These are phyloP conservation scores for Centropus bengalensis DNA, from an alignment of 2,113 vertebrate species.

Conservation along the genomic window DNA sequence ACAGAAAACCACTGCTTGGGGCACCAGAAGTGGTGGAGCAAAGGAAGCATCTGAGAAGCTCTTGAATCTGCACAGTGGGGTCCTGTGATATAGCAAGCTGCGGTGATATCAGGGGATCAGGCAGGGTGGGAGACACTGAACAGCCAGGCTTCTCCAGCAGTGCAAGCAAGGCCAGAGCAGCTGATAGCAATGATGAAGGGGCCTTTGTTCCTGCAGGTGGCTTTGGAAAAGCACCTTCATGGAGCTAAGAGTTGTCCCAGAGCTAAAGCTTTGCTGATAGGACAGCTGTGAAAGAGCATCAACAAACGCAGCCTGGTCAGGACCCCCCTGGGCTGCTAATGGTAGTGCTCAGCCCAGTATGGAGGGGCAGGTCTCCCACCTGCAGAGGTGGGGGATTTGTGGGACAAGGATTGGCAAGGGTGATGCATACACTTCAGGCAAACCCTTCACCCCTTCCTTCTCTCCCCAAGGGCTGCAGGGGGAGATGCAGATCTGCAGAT, in stretches of 20 bases:
- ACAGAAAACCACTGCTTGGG: neutral
- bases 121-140: neutral
- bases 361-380: neutral
- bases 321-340: neutral
- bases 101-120: neutral
- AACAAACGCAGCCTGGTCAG: neutral
- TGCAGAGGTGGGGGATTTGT: neutral
- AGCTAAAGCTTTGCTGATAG: neutral
- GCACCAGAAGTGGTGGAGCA: neutral
- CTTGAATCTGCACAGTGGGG: rapidly evolving
- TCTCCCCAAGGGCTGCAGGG: neutral
- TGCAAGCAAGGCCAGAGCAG: rapidly evolving
- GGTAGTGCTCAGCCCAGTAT: neutral
- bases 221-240: neutral
- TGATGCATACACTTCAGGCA: neutral
- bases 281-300: neutral
- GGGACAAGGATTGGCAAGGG: neutral
- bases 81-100: neutral
- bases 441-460: neutral
- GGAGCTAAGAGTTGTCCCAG: neutral
- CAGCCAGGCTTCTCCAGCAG: neutral
- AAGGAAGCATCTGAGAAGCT: neutral
- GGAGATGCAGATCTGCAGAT: neutral
- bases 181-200: rapidly evolving
- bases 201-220: neutral